Base-by-base conservation (phyloP, 2,113 vertebrate genomes). In the Callaeas wilsoni region DNA sequence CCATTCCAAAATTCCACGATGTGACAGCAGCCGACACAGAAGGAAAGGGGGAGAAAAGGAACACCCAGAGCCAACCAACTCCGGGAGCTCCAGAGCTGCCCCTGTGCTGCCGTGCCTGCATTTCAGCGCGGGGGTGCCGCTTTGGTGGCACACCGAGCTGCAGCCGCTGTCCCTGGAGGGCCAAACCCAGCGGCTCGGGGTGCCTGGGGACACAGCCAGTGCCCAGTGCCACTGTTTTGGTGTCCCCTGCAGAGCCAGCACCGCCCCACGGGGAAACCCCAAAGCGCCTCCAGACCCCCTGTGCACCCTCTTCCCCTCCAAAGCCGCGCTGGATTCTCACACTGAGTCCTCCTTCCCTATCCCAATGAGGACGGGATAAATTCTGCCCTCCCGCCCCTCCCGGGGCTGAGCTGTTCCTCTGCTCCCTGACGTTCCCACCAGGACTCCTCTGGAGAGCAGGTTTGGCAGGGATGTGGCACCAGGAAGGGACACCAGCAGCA, bases 361-460 rank as follows among this genome's bases (percentile, higher is more conserved):
- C 37, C 50, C 35, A 25, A 1, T 0, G 29, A 12, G 25, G 12
- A 71, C 1, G 2, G 52, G 5, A 1, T 42, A 75, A n/a, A 27
- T 68, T 35, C 62, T 50, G 71, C 37, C n/a, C 27, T 44, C 29
- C 13, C 73, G 29, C 19, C 1, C 0, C 9, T 73, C 14, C 55
- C 0, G 3, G 30, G 17, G 12, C 50, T 23, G 33, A 37, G 59
- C 20, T 16, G 16, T 17, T 42, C 33, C 82, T 63, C 55, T 44
- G 16, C 33, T 65, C 11, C 30, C 46, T 20, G 7, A 4, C 14
- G 5, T 41, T 87, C 27, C 33, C 42, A 4, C 7, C 33, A 13
- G 63, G 27, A 23, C 32, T 33, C 15, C n/a, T 6, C 13, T 2
- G 26, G 32, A n/a, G n/a, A n/a, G n/a, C n/a, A n/a, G n/a, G 10